Evolutionary conservation across 2,113 vertebrate species (phyloP), one percentile per base, ranked within the genome.

Genomic region (Gopherus evgoodei): DNA sequence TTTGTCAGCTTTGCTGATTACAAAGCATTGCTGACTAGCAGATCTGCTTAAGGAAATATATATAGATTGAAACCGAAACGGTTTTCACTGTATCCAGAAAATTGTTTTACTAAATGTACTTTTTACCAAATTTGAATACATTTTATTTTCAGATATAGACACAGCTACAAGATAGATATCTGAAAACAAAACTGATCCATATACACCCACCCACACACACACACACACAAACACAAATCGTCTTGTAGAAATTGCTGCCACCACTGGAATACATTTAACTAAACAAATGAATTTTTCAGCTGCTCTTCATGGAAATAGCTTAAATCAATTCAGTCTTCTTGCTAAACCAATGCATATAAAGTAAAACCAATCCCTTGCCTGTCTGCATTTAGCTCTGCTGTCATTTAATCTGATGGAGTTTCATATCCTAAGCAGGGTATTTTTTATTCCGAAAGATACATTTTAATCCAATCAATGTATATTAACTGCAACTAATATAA

Each of bases 401-500:
- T 95, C 90, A 85, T 87, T 93, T 91, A 92, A 93, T 90, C 29
- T 86, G 88, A 94, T 69, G 95, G 49, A 88, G 93, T 97, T 97
- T 97, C 93, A 76, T 91, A 96, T 93, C 95, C 88, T 86, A 89
- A 91, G 89, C 84, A 96, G 86, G 47, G 44, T 89, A 53, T 83
- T 87, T 97, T 92, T 91, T 69, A 96, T 96, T 1, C 0, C 86
- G 92, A 94, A 97, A 94, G 92, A 96, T 87, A 94, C 50, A 94
- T 97, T 98, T 98, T 97, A 97, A 98, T 97, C 95, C 92, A 95
- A 97, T 97, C 97, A 97, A 95, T 91, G 86, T 78, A 82, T 87
- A 98, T 98, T 97, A 98, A 96, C 88, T 79, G 49, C 47, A 91
- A 82, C 95, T 97, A 97, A 97, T 97, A 76, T 65, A 96, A 97